Evolutionary conservation across 2,888 invertebrate species (phyloP), one percentile per base, ranked within the genome.

Genomic region (Leucophenga montana): DNA sequence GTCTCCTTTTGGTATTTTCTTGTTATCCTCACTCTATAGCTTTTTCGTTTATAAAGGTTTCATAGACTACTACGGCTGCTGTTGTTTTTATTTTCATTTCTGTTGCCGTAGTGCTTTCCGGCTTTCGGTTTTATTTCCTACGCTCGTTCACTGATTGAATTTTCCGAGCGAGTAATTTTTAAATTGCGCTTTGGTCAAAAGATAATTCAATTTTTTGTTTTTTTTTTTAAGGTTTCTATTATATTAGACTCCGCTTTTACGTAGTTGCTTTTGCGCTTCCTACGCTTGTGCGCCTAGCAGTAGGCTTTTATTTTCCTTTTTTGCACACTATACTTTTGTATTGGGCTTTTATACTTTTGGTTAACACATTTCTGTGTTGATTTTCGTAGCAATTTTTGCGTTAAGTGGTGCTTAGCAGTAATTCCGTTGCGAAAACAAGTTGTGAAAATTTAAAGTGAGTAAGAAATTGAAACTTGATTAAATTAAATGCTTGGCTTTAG

Each of bases 111-210:
- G 53, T 53, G 54, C 66, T 65, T 76, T 78, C 70, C 75, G 75
- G 74, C 71, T 76, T 18, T 46, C n/a, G n/a, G 11, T 62, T 44
- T 46, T 33, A 22, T 46, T 8, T 64, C 3, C n/a, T n/a, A 31
- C n/a, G 61, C 9, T 44, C n/a, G 9, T 61, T 33, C 59, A 72
- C 76, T 82, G 84, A 84, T 82, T 82, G 84, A 83, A 84, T 82
- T 82, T 82, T 83, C 82, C 84, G 69, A 84, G 77, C 80, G 82
- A 82, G 79, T 82, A 80, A 82, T 82, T 83, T 80, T 84, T 84
- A 82, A 82, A 82, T 83, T 82, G 84, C 77, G 71, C 78, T 75
- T 78, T 72, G 79, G 82, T 77, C 84, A 82, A 75, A 77, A 78
- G 76, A 80, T 82, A 82, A 82, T 82, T 82, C 79, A 82, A 83